phyloP scores from a whole-genome alignment of 1,140 invertebrate genomes.

The Zaprionus capensis region DNA sequence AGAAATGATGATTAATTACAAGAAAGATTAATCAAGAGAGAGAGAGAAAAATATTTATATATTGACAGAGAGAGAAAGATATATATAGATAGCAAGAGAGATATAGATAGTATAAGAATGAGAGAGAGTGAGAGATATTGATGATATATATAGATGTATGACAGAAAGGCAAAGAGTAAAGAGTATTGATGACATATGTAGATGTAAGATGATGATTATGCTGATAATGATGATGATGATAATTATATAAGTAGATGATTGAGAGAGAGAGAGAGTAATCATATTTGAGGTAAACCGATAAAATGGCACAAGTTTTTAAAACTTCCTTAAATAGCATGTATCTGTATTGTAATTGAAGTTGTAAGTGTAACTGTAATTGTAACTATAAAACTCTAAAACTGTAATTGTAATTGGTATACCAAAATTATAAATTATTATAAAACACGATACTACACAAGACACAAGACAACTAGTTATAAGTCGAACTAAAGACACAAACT shows the following conservation, averaged over 20 bases:
- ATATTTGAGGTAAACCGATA: background rate
- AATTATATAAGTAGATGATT: background rate
- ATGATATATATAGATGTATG: background rate
- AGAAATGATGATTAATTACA: background rate
- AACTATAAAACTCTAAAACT: constrained; percentile 7
- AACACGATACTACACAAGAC: constrained; percentile 4
- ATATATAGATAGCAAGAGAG: background rate
- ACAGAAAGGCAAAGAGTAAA: background rate
- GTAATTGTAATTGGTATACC: constrained; percentile 39
- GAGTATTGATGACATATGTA: background rate
- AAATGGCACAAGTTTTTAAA: constrained; percentile 64
- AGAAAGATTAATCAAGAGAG: background rate
- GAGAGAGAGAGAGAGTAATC: background rate
- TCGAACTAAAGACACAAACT: constrained; percentile 28
- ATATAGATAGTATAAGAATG: background rate
- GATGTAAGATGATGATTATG: too few species aligned
- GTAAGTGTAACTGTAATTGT: constrained; percentile 6
- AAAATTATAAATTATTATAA: constrained; percentile 36
- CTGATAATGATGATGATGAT: too few species aligned
- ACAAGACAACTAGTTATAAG: constrained; percentile 47
- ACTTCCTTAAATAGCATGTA: constrained; percentile 46
- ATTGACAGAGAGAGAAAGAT: background rate
- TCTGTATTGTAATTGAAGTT: constrained; percentile 15
- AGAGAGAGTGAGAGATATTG: background rate
- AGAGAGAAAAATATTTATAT: background rate